These are phyloP conservation scores for Heliconius hewitsoni DNA, from an alignment of 1,140 invertebrate genomes.

Conservation along the genomic window DNA sequence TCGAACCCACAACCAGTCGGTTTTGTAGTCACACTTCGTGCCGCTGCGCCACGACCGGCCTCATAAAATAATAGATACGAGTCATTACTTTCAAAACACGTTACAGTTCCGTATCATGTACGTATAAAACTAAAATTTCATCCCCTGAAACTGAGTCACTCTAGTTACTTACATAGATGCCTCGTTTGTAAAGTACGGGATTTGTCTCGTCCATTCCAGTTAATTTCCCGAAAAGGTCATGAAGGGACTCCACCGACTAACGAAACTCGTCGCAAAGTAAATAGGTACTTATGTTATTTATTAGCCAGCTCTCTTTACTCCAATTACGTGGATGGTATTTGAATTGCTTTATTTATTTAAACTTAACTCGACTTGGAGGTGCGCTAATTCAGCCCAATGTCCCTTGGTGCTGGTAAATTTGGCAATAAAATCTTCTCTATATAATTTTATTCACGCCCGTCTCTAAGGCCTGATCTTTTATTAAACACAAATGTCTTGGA, in stretches of 20 bases:
- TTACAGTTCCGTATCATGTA: background rate
- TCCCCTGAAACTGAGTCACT: slow-evolving; percentile 5
- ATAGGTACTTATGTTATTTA: slow-evolving; percentile 31
- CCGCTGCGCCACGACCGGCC: no score
- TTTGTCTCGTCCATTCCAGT: slow-evolving; percentile 46
- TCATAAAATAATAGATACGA: no score
- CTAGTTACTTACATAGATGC: slow-evolving; percentile 22
- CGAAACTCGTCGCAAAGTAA: slow-evolving; percentile 34
- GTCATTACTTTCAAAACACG: background rate
- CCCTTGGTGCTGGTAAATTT: slow-evolving; percentile 13
- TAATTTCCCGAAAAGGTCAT: slow-evolving; percentile 47
- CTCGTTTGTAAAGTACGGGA: slow-evolving; percentile 47
- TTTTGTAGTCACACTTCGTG: no score
- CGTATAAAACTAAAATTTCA: slow-evolving; percentile 12
- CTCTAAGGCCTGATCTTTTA: background rate
- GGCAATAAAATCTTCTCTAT: background rate
- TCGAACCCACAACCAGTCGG: no score
- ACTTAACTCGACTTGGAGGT: slow-evolving; percentile 24
- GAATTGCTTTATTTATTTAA: slow-evolving; percentile 39
- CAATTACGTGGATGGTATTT: slow-evolving; percentile 37
- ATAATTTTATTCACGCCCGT: background rate
- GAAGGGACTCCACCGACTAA: slow-evolving; percentile 30
- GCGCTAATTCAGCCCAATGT: slow-evolving; percentile 13
- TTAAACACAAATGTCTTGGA: background rate
- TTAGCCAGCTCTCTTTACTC: slow-evolving; percentile 32